Base-by-base conservation (phyloP, 1,140 invertebrate genomes). In the Penaeus indicus region DNA sequence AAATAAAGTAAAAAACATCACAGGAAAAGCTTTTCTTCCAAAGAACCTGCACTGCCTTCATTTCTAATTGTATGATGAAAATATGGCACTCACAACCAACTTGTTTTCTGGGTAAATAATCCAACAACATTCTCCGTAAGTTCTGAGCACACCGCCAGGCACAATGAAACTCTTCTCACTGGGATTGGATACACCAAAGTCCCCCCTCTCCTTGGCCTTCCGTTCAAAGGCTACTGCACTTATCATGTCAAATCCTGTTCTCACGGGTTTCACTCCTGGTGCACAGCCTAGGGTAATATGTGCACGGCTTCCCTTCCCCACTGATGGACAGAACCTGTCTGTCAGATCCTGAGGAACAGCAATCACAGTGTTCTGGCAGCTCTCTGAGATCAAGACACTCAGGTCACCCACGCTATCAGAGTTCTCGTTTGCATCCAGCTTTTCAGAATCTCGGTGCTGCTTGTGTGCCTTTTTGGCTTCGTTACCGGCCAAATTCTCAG, bases 211-310 rank as follows among this genome's bases (percentile, higher is more conserved):
- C 19, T 42, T n/a, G 1, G 42, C 54, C 54, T 79, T 27, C 77
- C 79, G 82, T 38, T 90, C 79, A 69, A 47, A 75, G 47, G 22
- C 38, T 11, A 92, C 81, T 78, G 89, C 84, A 27, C 79, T 62
- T 18, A 92, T 64, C 19, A 92, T 38, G 88, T 92, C 91, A 90
- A 90, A 88, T 16, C 91, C 91, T 62, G 91, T 91, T 25, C 64
- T 90, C 27, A 91, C 90, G 25, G 91, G 84, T 60, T 81, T 84
- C 21, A 90, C 84, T 18, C 86, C 88, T 32, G 72, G 75, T 19
- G 90, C 89, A 90, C 90, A 91, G 11, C 90, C 91, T 42, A 92
- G 61, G 5, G 91, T 91, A 19, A 92, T 61, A 81, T 92, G 91
- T 25, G 91, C 91, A 16, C 91, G 87, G 77, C 89, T 88, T 18